Evolutionary conservation across 1,140 invertebrate genomes (phyloP), one percentile per base, ranked within the genome.

Genomic region (Choristoneura fumiferana): DNA sequence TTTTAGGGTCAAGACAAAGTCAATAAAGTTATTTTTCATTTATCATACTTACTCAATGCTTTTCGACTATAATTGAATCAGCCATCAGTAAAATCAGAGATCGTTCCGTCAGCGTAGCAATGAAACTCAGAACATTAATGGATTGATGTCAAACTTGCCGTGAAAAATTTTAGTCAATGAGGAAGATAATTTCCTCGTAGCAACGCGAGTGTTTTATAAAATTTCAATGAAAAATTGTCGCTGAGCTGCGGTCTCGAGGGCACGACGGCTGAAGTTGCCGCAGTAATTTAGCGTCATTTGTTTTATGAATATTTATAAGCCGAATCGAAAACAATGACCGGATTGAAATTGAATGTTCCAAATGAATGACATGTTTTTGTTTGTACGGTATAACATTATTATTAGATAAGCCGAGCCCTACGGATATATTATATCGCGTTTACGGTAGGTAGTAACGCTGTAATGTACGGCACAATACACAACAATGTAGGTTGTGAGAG

Each of bases 121-220:
- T 49, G 43, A 18, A 49, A 49, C 43, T 15, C 77, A 80, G 71
- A 74, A 85, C n/a, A 75, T 67, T 84, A 87, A 85, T 85, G 78
- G 83, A 88, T 86, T 85, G 81, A 86, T 86, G 85, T 84, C 83
- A 86, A 86, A 85, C 83, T 88, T 82, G 72, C 80, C 69, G 79
- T 84, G 81, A 85, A 86, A 85, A 87, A 84, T 83, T 81, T 83
- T 81, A 83, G 81, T 85, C 85, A 85, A 88, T 86, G 84, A 78
- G 78, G 78, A 76, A 84, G 83, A 86, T 85, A 88, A 86, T 86
- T 86, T 85, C 67, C 71, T 78, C 74, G 62, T 58, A 73, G 73
- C 71, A 76, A 73, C 71, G 76, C 74, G 68, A 73, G 75, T 84
- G 75, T 84, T 86, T 81, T 81, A 84, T 78, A 76, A 84, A 84